Evolutionary conservation across 2,113 vertebrate genomes (phyloP), one percentile per base, ranked within the genome.

Genomic region (Catharus minimus): DNA sequence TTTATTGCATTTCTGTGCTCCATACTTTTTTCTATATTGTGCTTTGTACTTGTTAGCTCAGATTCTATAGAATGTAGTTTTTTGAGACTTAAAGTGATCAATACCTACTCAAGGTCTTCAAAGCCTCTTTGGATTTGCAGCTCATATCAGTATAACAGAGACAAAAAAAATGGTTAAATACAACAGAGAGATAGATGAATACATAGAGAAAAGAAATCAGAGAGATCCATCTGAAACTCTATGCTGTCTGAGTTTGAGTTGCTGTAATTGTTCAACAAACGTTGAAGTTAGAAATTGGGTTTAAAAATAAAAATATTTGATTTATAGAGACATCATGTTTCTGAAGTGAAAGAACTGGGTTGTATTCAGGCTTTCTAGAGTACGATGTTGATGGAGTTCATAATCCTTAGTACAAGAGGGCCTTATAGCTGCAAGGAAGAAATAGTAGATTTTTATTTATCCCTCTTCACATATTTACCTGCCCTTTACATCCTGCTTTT

Each of bases 181-280:
- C 61, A 82, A 55, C 53, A 87, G 65, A 60, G 87, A 90, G 94
- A 94, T 88, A 93, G 84, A 95, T 94, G 44, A 95, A 91, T 93
- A 94, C 23, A 72, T 38, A 93, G 26, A 79, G 39, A 86, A 60
- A 82, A 91, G 78, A 95, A 95, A 92, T 92, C 72, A 18, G 77
- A 92, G 93, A 94, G 67, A 95, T 95, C 78, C 82, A 91, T 95
- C 82, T 96, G 86, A 94, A 90, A 83, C 18, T 68, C 27, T 56
- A 0, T 0, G 1, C 78, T 94, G 65, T 61, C 65, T 23, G 58
- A 73, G 47, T 91, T 85, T 68, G n/a, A 90, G 56, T 66, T 92
- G 55, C 64, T 77, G 60, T 75, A 89, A 72, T 80, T 80, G 75
- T 88, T 92, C 32, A 16, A 16, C 43, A 69, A 58, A 83, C 2